Percentiles rank a stretch among this genome's conserved stretches.
These are phyloP conservation scores for Bombus superbus DNA, from an alignment of 1,140 invertebrate genomes.

Conservation along the genomic window DNA sequence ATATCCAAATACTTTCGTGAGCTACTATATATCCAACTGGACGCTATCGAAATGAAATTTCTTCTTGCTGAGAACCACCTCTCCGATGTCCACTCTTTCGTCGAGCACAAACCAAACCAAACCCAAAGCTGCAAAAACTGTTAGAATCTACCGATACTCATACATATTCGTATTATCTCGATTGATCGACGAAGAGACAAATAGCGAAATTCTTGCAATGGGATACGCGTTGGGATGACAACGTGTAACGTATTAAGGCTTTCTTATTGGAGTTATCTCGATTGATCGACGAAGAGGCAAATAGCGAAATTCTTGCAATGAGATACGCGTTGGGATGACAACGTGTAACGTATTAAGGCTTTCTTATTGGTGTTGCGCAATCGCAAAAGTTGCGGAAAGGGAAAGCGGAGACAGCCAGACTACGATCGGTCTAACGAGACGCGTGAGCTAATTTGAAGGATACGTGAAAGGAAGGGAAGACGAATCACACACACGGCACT, in stretches of 20 bases:
- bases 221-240: conserved; percentile 49
- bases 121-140: no score
- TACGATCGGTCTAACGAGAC: conserved; percentile 48
- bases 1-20: neutral
- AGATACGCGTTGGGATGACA: conserved; percentile 46
- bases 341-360: conserved; percentile 39
- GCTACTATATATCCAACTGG: no score
- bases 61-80: neutral
- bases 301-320: neutral
- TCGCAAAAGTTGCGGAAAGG: conserved; percentile 69
- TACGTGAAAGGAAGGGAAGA: conserved; percentile 27
- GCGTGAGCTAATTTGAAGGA: conserved; percentile 45
- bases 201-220: neutral
- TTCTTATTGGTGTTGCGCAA: conserved; percentile 53
- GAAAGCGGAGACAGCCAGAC: conserved; percentile 64
- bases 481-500: conserved; percentile 61
- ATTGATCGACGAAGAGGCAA: neutral
- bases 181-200: neutral
- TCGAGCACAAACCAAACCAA: no score
- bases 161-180: neutral
- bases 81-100: no score
- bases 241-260: conserved; percentile 43
- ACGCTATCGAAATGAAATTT: neutral
- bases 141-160: neutral
- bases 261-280: neutral